Base-by-base conservation (phyloP, 2,888 invertebrate species). In the Erebia epiphron region DNA sequence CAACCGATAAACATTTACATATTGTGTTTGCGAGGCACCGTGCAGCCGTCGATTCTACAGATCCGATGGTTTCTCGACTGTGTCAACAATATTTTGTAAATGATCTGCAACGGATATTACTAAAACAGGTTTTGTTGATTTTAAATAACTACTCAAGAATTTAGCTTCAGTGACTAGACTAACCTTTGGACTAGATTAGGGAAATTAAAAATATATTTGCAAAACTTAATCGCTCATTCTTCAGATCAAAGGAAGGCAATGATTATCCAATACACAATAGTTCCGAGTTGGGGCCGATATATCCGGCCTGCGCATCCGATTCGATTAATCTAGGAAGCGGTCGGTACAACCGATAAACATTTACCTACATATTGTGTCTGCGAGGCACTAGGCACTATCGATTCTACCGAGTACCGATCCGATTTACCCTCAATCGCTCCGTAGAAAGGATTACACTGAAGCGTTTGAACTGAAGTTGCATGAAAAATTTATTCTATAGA, bases 321-420 rank as follows among this genome's bases (percentile, higher is more conserved):
- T 89, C 86, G 89, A 91, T 90, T 90, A 90, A 90, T 90, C 88
- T 86, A 83, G 83, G 85, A 71, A 72, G 71, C 71, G 72, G 81
- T 79, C 78, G 78, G 80, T 79, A 80, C 79, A 78, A 78, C 80
- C 77, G 83, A 82, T 86, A 82, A 84, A 75, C 77, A 79, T 79
- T 78, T 80, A n/a, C n/a, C n/a, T n/a, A 79, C 79, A 79, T 80
- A 78, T 75, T 74, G 72, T 75, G 69, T 72, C 68, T 66, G 70
- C 56, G 73, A 66, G 64, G 68, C 72, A 69, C 72, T 73, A 70
- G 73, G 75, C 74, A 69, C 73, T 76, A 76, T 79, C 71, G 75
- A 77, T 75, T 77, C 71, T 71, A 61, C 57, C 54, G 73, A 77
- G 70, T 71, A 61, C 57, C 54, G 73, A 77, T 76, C 75, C 75